Base-by-base conservation (phyloP, 2,888 invertebrate species). In the Drosophila meridiana region DNA sequence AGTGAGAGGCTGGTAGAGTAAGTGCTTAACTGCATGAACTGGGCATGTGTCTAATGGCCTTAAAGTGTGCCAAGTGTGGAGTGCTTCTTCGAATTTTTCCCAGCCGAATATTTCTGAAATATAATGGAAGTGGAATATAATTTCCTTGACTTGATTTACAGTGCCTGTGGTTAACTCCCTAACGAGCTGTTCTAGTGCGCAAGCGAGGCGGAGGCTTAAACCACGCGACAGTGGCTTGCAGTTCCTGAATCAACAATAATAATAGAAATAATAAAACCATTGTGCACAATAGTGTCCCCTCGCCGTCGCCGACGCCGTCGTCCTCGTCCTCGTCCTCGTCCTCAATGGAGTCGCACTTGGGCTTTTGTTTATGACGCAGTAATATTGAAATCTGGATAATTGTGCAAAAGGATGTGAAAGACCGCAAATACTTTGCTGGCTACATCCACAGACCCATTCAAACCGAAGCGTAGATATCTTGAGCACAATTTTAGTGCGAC, bases 351-450 rank as follows among this genome's bases (percentile, higher is more conserved):
- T 75, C 73, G 76, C 82, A 74, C 67, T 76, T 48, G 40, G 40
- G 80, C 61, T 79, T 84, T 87, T 87, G 85, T 87, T 85, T 87
- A 85, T 83, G 81, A 83, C 76, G 81, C 76, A 66, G 82, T 76
- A 83, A 81, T 87, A 85, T 85, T 85, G 85, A 85, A 87, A 85
- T 87, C 85, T 81, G 85, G 76, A 85, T 85, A 85, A 85, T 85
- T 85, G 85, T 74, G 88, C 83, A 85, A 87, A 85, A 85, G 85
- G 85, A 87, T 87, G 77, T 81, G 83, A 85, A 87, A 87, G 76
- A 85, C 85, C 87, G 81, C 85, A 85, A 87, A 87, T 83, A 77
- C 85, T 85, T 82, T 78, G 42, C 60, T 50, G 66, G 63, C 67
- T 55, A 64, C 68, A 34, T 57, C 64, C 57, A 48, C 40, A 58